These are phyloP conservation scores for Phorcus lineatus DNA, from an alignment of 2,888 invertebrate species.

Conservation along the genomic window DNA sequence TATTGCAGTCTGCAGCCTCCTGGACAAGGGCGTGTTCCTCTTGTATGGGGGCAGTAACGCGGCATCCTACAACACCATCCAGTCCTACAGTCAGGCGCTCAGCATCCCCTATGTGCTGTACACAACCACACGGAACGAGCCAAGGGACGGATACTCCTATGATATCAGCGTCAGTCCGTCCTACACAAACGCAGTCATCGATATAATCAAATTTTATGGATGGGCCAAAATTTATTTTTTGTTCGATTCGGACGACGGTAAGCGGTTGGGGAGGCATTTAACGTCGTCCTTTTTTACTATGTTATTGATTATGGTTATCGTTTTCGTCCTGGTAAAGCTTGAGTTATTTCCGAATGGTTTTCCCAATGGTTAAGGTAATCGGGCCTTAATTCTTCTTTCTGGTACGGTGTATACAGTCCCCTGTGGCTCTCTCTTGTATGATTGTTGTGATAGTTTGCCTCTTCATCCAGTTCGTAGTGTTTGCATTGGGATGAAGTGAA, in stretches of 20 bases:
- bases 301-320: background rate
- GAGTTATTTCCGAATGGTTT: background rate
- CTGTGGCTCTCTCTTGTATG: background rate
- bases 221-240: conserved; percentile 93
- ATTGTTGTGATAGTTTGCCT: background rate
- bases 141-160: conserved; percentile 54
- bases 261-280: conserved; percentile 52
- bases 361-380: background rate
- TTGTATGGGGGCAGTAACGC: conserved; percentile 64
- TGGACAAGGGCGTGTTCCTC: conserved; percentile 63
- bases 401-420: background rate
- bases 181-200: conserved; percentile 95
- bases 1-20: conserved; percentile 64
- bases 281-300: background rate
- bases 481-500: too few species aligned
- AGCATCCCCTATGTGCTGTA: conserved; percentile 67
- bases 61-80: conserved; percentile 62
- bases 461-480: too few species aligned
- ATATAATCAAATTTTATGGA: conserved; percentile 92
- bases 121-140: conserved; percentile 55
- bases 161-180: conserved; percentile 87
- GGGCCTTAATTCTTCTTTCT: background rate
- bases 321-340: too few species aligned
- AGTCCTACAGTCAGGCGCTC: conserved; percentile 67
- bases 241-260: conserved; percentile 93